These are phyloP conservation scores for Nansenia antarctica DNA, from an alignment of 2,113 vertebrate genomes.

Conservation along the genomic window DNA sequence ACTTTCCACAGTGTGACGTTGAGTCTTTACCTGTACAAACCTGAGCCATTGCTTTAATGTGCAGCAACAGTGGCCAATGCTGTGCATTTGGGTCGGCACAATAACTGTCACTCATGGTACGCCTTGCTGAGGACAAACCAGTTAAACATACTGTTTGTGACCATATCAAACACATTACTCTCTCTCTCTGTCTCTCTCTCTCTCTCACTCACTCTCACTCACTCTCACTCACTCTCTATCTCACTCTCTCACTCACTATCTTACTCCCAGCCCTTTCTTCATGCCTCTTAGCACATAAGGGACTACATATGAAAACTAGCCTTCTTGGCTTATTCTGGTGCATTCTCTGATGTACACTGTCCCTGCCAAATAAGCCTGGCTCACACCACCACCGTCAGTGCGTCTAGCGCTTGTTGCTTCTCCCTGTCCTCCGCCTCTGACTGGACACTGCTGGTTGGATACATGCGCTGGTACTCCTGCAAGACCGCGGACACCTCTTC, in stretches of 20 bases:
- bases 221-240: constrained; percentile 3
- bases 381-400: constrained; percentile 77
- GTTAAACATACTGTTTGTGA: neutral
- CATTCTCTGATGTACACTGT: no score
- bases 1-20: neutral
- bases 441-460: constrained; percentile 26
- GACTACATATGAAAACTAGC: no score
- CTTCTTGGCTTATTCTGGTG: no score
- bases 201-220: constrained; percentile 6
- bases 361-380: no score
- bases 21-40: neutral
- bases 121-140: neutral
- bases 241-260: no score
- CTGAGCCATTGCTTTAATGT: constrained; percentile 5
- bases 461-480: constrained; percentile 78
- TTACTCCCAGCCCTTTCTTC: neutral
- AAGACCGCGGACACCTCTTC: constrained; percentile 75
- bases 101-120: neutral
- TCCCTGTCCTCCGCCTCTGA: constrained; percentile 65
- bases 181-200: constrained; percentile 14
- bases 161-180: constrained; percentile 11
- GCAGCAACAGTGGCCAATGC: neutral
- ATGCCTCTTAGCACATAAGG: neutral
- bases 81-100: constrained; percentile 1
- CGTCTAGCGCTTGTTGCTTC: constrained; percentile 60